A percentile compares a stretch with the other conserved stretches of the same genome.
Conservation (phyloP, 2,113 vertebrate genomes). For the Ictalurus punctatus region DNA sequence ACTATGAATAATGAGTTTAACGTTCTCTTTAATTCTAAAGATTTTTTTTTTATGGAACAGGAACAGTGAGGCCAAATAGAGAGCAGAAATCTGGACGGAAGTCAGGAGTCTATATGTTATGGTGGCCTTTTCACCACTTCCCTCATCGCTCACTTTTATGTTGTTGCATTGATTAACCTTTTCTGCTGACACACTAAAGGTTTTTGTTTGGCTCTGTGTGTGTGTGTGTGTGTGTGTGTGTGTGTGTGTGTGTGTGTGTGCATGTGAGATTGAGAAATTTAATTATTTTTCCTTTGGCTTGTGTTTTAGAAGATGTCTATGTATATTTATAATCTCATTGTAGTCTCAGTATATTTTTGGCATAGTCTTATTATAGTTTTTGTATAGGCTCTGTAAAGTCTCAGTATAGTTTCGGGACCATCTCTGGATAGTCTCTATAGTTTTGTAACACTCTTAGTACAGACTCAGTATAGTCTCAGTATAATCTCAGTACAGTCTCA, state of each 20-base stretch:
- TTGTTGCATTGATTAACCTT: slow-evolving; percentile 57
- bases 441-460: not conserved
- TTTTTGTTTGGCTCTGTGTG: slow-evolving; percentile 12
- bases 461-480: too few relatives aligned
- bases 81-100: not conserved
- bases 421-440: not conserved
- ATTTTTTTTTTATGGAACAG: not conserved
- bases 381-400: too few relatives aligned
- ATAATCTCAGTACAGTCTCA: not conserved
- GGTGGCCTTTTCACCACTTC: slow-evolving; percentile 28
- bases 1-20: not conserved
- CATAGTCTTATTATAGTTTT: too few relatives aligned
- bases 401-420: not conserved
- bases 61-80: not conserved
- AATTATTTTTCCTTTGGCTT: not conserved
- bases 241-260: not conserved
- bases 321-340: not conserved
- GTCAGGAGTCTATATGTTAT: slow-evolving; percentile 12
- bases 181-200: slow-evolving; percentile 34
- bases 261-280: slow-evolving; percentile 2
- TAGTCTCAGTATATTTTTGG: not conserved
- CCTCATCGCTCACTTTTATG: slow-evolving; percentile 32
- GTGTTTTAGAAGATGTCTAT: not conserved
- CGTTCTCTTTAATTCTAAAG: not conserved
- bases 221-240: slow-evolving; percentile 3